Evolutionary conservation across 2,888 invertebrate species (phyloP).

Genomic region (Luperina nickerlii): DNA sequence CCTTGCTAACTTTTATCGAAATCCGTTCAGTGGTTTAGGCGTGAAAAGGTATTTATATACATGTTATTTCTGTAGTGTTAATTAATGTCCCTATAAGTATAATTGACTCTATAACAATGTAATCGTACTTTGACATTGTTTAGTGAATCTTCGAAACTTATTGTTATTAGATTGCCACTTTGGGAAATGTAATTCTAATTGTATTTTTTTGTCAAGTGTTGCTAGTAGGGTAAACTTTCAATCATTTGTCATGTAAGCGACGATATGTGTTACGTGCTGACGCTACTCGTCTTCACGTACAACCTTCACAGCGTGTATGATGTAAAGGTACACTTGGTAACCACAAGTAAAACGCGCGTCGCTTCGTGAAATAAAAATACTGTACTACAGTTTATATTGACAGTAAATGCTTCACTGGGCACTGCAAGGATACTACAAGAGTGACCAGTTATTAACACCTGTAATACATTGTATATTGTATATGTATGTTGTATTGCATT

Average conservation of each 20-base stretch:
- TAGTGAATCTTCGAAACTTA: neutral
- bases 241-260: too few species aligned
- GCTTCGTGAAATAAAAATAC: neutral
- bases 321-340: too few species aligned
- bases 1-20: too few species aligned
- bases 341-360: too few species aligned
- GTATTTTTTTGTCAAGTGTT: neutral
- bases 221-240: too few species aligned
- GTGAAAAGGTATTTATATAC: neutral
- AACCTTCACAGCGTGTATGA: too few species aligned
- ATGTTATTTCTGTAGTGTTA: too few species aligned
- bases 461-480: neutral
- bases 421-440: constrained; percentile 14
- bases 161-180: neutral
- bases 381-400: neutral
- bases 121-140: neutral
- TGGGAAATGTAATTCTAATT: neutral
- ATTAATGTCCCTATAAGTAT: too few species aligned
- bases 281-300: neutral
- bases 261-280: neutral
- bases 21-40: neutral
- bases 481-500: too few species aligned
- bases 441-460: constrained; percentile 38
- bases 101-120: neutral
- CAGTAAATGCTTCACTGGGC: constrained; percentile 6